Percentiles rank a stretch among this genome's conserved stretches.
Evolutionary conservation across 1,140 invertebrate genomes (phyloP).

Genomic region (Bradysia coprophila): DNA sequence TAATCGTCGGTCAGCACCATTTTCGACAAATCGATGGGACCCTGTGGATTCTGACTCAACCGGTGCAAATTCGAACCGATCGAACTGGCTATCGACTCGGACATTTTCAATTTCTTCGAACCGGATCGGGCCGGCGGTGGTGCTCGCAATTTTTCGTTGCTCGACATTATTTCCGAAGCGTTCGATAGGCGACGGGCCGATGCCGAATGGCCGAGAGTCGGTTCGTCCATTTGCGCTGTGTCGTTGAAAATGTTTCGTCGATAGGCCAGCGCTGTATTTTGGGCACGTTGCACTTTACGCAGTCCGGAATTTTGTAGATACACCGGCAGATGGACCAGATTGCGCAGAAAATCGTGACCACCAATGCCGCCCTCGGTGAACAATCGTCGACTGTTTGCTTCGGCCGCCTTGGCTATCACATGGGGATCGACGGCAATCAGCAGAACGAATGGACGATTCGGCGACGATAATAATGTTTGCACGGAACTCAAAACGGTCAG

Average conservation of each 20-base stretch:
- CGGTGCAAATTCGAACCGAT: conserved; percentile 73
- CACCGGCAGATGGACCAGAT: conserved; percentile 94
- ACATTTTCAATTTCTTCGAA: conserved; percentile 52
- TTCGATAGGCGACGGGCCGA: conserved; percentile 57
- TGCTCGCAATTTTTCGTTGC: conserved; percentile 42
- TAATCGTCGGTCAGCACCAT: conserved; percentile 88
- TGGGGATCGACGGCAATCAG: conserved; percentile 92
- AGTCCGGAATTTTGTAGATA: conserved; percentile 93
- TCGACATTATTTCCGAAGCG: conserved; percentile 59
- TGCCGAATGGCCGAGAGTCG: conserved; percentile 31
- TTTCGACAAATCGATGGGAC: conserved; percentile 55
- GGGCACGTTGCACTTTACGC: conserved; percentile 68
- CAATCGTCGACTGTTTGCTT: conserved; percentile 69
- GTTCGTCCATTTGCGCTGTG: conserved; percentile 18
- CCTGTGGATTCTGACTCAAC: conserved; percentile 32
- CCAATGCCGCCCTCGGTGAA: conserved; percentile 81
- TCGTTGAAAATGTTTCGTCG: conserved; percentile 17
- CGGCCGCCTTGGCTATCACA: conserved; percentile 91
- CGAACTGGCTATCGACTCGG: conserved; percentile 76
- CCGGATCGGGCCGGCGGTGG: conserved; percentile 29
- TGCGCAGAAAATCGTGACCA: conserved; percentile 84
- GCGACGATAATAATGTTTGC: conserved; percentile 83
- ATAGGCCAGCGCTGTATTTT: conserved; percentile 46
- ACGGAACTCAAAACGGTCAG: conserved; percentile 83
- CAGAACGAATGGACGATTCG: conserved; percentile 80